A percentile compares a stretch with the other conserved stretches of the same genome.
Evolutionary conservation across 2,888 invertebrate species (phyloP).

Genomic region (Calameuta filiformis): DNA sequence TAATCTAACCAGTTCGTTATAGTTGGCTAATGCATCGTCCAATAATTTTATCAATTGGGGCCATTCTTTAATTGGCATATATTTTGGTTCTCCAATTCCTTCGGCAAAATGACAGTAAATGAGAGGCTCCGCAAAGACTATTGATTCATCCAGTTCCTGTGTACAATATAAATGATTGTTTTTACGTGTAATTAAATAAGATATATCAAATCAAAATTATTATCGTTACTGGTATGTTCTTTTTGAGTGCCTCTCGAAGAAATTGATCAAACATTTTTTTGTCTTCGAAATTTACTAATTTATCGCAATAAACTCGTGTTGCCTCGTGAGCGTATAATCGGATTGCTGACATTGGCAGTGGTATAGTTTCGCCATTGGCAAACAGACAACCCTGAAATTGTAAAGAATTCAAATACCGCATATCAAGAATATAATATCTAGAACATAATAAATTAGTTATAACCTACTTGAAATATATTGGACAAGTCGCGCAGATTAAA

Average conservation of each 20-base stretch:
- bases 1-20: conserved; percentile 81
- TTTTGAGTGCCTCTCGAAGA: conserved; percentile 80
- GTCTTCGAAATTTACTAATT: conserved; percentile 76
- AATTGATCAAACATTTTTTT: conserved; percentile 79
- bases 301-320: conserved; percentile 90
- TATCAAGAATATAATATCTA: background rate
- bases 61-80: conserved; percentile 83
- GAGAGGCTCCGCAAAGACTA: conserved; percentile 79
- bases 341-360: conserved; percentile 77
- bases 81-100: conserved; percentile 92
- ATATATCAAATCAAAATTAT: background rate
- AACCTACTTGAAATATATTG: conserved; percentile 88
- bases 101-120: conserved; percentile 93
- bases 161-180: background rate
- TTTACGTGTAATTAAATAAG: no score
- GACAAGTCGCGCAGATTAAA: conserved; percentile 94
- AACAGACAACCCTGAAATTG: conserved; percentile 82
- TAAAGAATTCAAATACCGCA: background rate
- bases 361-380: conserved; percentile 80
- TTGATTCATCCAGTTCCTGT: conserved; percentile 78
- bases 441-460: background rate
- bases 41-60: conserved; percentile 77
- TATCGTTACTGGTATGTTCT: conserved; percentile 74
- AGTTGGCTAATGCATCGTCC: conserved; percentile 82
- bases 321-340: conserved; percentile 93